A percentile compares a stretch with the other conserved stretches of the same genome.
These are phyloP conservation scores for Xestobium rufovillosum DNA, from an alignment of 2,888 invertebrate species.

Conservation along the genomic window DNA sequence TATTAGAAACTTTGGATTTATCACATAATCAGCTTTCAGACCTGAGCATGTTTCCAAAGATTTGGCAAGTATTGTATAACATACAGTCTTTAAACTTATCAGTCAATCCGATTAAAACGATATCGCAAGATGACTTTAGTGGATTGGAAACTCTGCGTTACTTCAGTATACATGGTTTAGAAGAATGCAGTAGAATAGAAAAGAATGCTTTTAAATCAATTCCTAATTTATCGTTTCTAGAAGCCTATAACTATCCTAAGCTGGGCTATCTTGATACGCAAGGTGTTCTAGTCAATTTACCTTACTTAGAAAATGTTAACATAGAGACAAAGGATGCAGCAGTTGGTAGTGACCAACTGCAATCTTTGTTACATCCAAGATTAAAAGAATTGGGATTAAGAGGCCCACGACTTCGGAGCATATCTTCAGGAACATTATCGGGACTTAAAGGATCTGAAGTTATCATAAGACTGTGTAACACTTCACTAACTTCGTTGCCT, in stretches of 20 bases:
- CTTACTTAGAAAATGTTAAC: conserved; percentile 67
- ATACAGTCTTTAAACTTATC: conserved; percentile 73
- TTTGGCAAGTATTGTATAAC: conserved; percentile 63
- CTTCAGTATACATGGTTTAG: conserved; percentile 60
- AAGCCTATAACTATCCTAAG: conserved; percentile 69
- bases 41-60: conserved; percentile 52
- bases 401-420: conserved; percentile 65
- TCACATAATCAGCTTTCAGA: conserved; percentile 62
- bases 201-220: conserved; percentile 70
- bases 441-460: conserved; percentile 69
- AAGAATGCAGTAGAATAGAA: conserved; percentile 68
- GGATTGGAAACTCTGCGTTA: conserved; percentile 49
- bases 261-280: conserved; percentile 81
- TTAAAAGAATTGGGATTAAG: conserved; percentile 65
- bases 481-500: conserved; percentile 69
- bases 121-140: conserved; percentile 71
- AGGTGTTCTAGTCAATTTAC: conserved; percentile 69
- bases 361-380: conserved; percentile 70
- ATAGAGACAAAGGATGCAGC: conserved; percentile 80
- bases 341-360: conserved; percentile 74
- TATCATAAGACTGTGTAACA: conserved; percentile 68
- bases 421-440: conserved; percentile 77
- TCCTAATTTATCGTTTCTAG: conserved; percentile 60
- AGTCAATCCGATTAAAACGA: conserved; percentile 68
- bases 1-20: conserved; percentile 69